Conservation (phyloP, 2,113 vertebrate genomes). For the Bostrychus sinensis region DNA sequence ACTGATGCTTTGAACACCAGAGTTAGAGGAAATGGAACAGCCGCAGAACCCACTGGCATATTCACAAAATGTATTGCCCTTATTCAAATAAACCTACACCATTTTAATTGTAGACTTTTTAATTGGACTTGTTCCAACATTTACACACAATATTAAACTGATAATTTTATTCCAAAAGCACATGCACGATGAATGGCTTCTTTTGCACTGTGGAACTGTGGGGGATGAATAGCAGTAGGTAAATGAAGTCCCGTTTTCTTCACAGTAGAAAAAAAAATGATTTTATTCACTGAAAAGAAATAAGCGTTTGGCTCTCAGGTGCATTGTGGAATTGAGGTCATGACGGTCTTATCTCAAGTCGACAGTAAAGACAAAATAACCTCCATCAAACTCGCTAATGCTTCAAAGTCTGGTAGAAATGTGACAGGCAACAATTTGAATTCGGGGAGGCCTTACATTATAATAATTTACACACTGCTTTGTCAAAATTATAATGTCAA, state of each 20-base stretch:
- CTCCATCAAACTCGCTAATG: neutral
- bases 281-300: neutral
- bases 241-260: neutral
- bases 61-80: constrained; percentile 20
- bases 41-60: neutral
- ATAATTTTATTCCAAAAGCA: constrained; percentile 24
- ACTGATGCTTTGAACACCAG: neutral
- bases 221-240: neutral
- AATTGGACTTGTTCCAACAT: neutral
- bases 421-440: neutral
- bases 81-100: constrained; percentile 6
- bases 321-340: constrained; percentile 1
- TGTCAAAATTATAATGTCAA: neutral
- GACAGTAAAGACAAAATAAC: constrained; percentile 6
- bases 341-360: neutral
- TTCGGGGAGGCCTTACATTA: neutral
- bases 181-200: neutral
- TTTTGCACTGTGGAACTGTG: neutral
- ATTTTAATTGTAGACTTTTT: constrained; percentile 18
- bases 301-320: constrained; percentile 4
- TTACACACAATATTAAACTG: constrained; percentile 21
- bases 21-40: neutral
- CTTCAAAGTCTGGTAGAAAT: neutral
- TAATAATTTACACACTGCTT: neutral
- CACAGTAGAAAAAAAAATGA: neutral